Evolutionary conservation across 37 sponge, comb jelly and placozoan species (phyloP), one percentile per base, ranked within the genome.

Genomic region (Spongia lamella): DNA sequence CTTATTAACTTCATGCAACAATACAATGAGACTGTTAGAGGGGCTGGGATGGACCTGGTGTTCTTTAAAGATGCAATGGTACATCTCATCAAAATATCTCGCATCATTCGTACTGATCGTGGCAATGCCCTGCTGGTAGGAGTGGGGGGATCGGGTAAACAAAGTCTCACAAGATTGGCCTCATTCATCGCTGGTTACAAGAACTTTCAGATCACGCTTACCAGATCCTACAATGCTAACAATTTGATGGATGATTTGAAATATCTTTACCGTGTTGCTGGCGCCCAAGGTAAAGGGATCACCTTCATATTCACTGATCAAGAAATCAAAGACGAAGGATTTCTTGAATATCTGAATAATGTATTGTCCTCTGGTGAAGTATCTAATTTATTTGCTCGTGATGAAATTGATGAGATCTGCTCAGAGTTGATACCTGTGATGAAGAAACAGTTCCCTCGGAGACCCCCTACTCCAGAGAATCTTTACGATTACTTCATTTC

Each of bases 31-130:
- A 98, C 96, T 26, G 85, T 98, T 0, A 73, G 99, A 36, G 99
- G 99, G 25, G 71, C 99, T 29, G 96, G 94, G 16, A 93, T 98
- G 99, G 99, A 98, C 56, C 89, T 98, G 31, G 99, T 98, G 50
- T 98, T 98, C 89, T 98, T 98, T 89, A 94, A 95, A 63, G 99
- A 98, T 67, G 99, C 99, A 43, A 92, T 95, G 87, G 87, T 98
- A 15, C 99, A 98, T 59, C 83, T 98, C 21, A 78, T 96, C 17
- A 92, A 89, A 73, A 90, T 98, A 36, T 98, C 99, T 13, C 94
- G 99, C 51, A 84, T 98, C 80, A 93, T 98, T 61, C 99, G 96
- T 20, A 98, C 99, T 32, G 91, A 93, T 62, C 68, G 96, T 22
- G 99, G 99, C 25, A 92, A 94, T 49, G 94, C 94, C 53, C 75